Evolutionary conservation across 37 sponge, comb jelly and placozoan genomes (phyloP).

Genomic region (Halisarca cf. caerulea): DNA sequence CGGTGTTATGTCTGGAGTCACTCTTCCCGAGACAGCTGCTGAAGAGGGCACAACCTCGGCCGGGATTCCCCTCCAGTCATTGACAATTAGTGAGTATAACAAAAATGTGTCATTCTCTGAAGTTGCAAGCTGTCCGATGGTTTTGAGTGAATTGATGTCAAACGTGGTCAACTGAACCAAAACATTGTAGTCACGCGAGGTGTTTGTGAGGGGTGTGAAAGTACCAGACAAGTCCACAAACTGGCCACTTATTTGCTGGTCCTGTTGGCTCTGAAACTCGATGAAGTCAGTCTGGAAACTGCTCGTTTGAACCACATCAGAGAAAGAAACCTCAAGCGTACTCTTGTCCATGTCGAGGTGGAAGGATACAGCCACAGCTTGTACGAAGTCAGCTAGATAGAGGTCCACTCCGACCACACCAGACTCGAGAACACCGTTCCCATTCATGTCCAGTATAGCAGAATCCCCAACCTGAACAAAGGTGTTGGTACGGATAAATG

Average conservation of each 20-base stretch:
- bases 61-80: conserved; percentile 47
- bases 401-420: conserved; percentile 12
- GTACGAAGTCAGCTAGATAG: conserved; percentile 45
- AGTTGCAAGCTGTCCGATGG: conserved; percentile 49
- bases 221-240: not conserved
- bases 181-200: conserved; percentile 34
- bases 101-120: conserved; percentile 49
- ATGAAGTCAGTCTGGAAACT: not conserved
- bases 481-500: conserved; percentile 9
- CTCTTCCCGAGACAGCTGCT: conserved; percentile 51
- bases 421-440: conserved; percentile 44
- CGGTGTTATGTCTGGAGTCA: conserved; percentile 60
- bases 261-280: not conserved
- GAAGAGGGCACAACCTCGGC: conserved; percentile 33
- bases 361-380: conserved; percentile 54
- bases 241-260: not conserved
- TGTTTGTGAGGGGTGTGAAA: conserved; percentile 39
- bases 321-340: conserved; percentile 56
- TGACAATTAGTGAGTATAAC: conserved; percentile 39
- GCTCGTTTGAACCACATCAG: conserved; percentile 58
- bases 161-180: conserved; percentile 42
- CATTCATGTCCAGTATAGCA: conserved; percentile 64
- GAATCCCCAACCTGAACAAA: conserved; percentile 42
- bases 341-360: conserved; percentile 69
- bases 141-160: conserved; percentile 74